Conservation (phyloP, 2,113 vertebrate genomes). For the Gadus chalcogrammus region DNA sequence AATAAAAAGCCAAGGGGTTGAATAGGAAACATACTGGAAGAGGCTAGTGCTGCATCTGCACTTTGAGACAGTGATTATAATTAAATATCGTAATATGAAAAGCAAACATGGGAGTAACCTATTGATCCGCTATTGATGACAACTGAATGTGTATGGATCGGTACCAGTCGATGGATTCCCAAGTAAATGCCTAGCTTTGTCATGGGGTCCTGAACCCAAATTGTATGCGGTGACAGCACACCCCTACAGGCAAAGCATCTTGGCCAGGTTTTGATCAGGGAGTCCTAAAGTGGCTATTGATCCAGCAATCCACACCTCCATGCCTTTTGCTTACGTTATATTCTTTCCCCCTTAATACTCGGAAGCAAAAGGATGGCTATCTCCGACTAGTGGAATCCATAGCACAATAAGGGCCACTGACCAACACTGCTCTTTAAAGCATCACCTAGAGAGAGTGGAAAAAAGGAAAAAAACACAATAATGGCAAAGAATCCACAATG, state of each 20-base stretch:
- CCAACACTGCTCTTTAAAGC: too few species aligned
- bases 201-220: conserved; percentile 41
- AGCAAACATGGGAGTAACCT: conserved; percentile 3
- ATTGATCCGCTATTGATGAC: conserved; percentile 44
- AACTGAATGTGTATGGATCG: conserved; percentile 36
- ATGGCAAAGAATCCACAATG: conserved; percentile 25
- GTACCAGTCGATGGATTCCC: conserved; percentile 25
- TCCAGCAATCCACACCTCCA: conserved; percentile 25
- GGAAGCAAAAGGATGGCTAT: conserved; percentile 12
- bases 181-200: conserved; percentile 37
- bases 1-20: too few species aligned
- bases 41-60: background rate
- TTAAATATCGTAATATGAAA: conserved; percentile 13
- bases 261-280: conserved; percentile 50
- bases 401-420: background rate
- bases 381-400: conserved; percentile 15
- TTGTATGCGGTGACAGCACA: conserved; percentile 54
- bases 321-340: conserved; percentile 20
- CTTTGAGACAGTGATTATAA: background rate
- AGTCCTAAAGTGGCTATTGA: conserved; percentile 55
- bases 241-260: conserved; percentile 56
- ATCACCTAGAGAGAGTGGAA: conserved; percentile 7
- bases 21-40: background rate
- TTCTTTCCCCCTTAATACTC: conserved; percentile 1
- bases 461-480: conserved; percentile 21